Conservation (phyloP, 2,113 vertebrate species). For the Prochilodus magdalenae region DNA sequence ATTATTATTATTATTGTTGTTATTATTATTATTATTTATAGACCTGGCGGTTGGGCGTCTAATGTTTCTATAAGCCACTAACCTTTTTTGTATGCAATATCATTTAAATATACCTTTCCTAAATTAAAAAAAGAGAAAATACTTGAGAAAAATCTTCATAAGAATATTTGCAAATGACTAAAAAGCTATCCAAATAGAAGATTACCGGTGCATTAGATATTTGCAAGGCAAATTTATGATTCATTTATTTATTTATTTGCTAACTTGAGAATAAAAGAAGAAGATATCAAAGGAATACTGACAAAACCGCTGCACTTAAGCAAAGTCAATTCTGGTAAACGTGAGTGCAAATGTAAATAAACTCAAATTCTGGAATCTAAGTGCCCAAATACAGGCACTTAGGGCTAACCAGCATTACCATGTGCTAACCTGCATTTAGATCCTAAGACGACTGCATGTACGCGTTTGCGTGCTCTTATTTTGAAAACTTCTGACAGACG, state of each 20-base stretch:
- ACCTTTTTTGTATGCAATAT: slow-evolving; percentile 50
- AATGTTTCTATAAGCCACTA: neutral
- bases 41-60: neutral
- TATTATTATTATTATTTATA: neutral
- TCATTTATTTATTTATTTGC: slow-evolving; percentile 61
- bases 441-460: slow-evolving; percentile 39
- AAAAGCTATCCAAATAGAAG: slow-evolving; percentile 38
- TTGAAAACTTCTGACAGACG: slow-evolving; percentile 46
- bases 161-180: slow-evolving; percentile 54
- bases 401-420: slow-evolving; percentile 75
- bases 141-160: slow-evolving; percentile 61
- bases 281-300: slow-evolving; percentile 64
- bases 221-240: slow-evolving; percentile 30
- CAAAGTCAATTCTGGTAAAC: slow-evolving; percentile 58
- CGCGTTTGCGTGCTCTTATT: slow-evolving; percentile 29
- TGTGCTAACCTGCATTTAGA: slow-evolving; percentile 48
- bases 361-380: slow-evolving; percentile 74
- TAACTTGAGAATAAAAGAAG: slow-evolving; percentile 38
- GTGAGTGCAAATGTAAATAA: slow-evolving; percentile 1
- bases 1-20: slow-evolving; percentile 36
- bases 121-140: slow-evolving; percentile 57
- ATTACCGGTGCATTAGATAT: slow-evolving; percentile 49
- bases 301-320: slow-evolving; percentile 54
- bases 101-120: slow-evolving; percentile 51
- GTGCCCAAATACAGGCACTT: slow-evolving; percentile 75